These are phyloP conservation scores for Phoxinus phoxinus DNA, from an alignment of 2,113 vertebrate species.

Conservation along the genomic window DNA sequence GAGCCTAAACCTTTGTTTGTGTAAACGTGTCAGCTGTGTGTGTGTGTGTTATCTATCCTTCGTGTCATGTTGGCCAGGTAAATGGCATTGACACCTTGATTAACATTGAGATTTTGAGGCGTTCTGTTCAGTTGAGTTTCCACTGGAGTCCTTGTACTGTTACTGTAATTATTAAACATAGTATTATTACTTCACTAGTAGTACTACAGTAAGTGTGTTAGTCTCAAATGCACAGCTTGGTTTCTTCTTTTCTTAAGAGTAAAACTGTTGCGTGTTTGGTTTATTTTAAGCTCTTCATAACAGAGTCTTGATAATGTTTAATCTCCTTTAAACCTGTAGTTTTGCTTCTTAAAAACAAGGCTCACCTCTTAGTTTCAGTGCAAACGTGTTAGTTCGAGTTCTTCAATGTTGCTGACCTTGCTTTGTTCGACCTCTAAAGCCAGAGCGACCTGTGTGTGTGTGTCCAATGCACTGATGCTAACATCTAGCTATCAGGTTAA, in stretches of 20 bases:
- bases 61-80: neutral
- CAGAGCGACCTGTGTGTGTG: neutral
- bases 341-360: neutral
- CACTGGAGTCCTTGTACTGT: conserved; percentile 47
- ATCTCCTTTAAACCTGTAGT: neutral
- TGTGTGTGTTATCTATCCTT: conserved; percentile 43
- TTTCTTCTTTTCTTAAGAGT: neutral
- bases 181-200: conserved; percentile 43
- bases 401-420: neutral
- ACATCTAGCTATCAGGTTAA: neutral
- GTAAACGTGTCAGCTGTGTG: neutral
- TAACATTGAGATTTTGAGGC: neutral
- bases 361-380: neutral
- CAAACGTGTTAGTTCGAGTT: neutral
- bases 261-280: conserved; percentile 7
- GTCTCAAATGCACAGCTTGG: conserved; percentile 15
- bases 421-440: neutral
- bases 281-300: neutral
- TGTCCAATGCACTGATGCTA: neutral
- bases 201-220: conserved; percentile 1
- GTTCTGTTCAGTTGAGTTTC: conserved; percentile 15
- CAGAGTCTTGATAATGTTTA: neutral
- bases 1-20: neutral
- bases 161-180: conserved; percentile 37
- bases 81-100: neutral